Evolutionary conservation across 1,140 invertebrate genomes (phyloP).

Genomic region (Gonioctena quinquepunctata): DNA sequence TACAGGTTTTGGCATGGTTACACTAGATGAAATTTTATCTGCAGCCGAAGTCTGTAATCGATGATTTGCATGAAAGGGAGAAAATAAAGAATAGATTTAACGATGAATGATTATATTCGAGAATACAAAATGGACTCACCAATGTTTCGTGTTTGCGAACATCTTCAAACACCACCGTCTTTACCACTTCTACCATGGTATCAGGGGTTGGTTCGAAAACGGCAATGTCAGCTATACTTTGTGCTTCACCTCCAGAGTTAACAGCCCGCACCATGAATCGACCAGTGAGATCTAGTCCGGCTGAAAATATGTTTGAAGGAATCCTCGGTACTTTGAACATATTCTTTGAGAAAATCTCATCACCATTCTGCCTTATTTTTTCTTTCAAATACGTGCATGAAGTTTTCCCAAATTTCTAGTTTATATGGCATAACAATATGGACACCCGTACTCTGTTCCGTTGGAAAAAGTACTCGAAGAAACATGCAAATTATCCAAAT

Average conservation of each 20-base stretch:
- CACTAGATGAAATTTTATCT: constrained; percentile 45
- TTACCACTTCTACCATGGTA: constrained; percentile 68
- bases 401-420: too few species aligned
- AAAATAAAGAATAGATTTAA: constrained; percentile 41
- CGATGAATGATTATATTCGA: not conserved
- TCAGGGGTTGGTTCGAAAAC: constrained; percentile 73
- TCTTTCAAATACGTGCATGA: too few species aligned
- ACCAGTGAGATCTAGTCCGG: constrained; percentile 66
- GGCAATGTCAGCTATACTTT: constrained; percentile 76
- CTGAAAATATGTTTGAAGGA: too few species aligned
- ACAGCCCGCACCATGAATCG: constrained; percentile 74
- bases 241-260: constrained; percentile 76
- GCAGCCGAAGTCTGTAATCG: constrained; percentile 45
- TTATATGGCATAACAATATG: too few species aligned
- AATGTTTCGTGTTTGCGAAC: constrained; percentile 55
- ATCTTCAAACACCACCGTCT: constrained; percentile 67
- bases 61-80: not conserved
- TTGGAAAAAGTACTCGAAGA: too few species aligned
- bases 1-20: constrained; percentile 29
- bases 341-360: too few species aligned
- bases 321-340: too few species aligned
- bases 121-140: constrained; percentile 37
- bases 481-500: too few species aligned
- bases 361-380: too few species aligned
- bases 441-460: too few species aligned